Evolutionary conservation across 2,888 invertebrate genomes (phyloP).

Genomic region (Colostygia pectinataria): DNA sequence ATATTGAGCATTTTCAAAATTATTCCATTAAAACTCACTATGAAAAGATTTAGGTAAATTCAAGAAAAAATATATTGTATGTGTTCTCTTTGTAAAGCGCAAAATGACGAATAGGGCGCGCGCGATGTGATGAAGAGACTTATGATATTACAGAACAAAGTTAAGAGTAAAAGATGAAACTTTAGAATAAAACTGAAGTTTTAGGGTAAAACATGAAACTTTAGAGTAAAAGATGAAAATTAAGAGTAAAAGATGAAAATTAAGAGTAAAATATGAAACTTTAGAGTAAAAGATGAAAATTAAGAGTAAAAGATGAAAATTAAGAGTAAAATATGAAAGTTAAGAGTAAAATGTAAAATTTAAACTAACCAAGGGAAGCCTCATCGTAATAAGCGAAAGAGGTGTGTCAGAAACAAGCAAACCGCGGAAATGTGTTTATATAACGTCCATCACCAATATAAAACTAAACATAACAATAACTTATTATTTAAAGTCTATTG

Average conservation of each 20-base stretch:
- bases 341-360: slow-evolving; percentile 10
- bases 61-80: neutral
- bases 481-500: slow-evolving; percentile 1
- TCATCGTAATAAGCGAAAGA: slow-evolving; percentile 39
- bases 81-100: neutral
- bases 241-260: slow-evolving; percentile 7
- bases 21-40: slow-evolving; percentile 1
- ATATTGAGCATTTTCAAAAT: slow-evolving; percentile 56
- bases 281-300: slow-evolving; percentile 15
- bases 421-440: slow-evolving; percentile 33
- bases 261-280: neutral
- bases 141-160: neutral
- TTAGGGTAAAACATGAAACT: slow-evolving; percentile 9
- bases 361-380: slow-evolving; percentile 35
- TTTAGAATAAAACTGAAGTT: slow-evolving; percentile 1
- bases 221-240: slow-evolving; percentile 13
- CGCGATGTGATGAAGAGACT: slow-evolving; percentile 12
- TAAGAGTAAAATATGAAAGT: slow-evolving; percentile 5
- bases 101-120: slow-evolving; percentile 13
- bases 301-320: slow-evolving; percentile 8
- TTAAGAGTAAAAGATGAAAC: slow-evolving; percentile 6
- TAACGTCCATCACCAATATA: slow-evolving; percentile 36
- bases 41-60: neutral
- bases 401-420: slow-evolving; percentile 40
- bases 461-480: slow-evolving; percentile 10